These are phyloP conservation scores for Australoheros facetus DNA, from an alignment of 2,797 vertebrate species.

Conservation along the genomic window DNA sequence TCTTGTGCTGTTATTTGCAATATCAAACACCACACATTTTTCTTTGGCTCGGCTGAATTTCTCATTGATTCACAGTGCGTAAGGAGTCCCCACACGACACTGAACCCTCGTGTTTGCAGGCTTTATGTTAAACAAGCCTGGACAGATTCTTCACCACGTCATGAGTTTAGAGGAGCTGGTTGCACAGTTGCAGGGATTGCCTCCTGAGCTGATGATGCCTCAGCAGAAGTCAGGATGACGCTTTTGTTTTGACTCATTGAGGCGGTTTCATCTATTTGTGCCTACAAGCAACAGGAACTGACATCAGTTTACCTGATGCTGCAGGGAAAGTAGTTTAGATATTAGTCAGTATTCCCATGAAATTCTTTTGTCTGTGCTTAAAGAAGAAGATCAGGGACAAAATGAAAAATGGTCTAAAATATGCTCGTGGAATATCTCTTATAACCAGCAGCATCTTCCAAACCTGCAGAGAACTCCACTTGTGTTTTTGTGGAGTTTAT, in stretches of 20 bases:
- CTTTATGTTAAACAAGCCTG: slow-evolving; percentile 4
- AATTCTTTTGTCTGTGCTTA: neutral
- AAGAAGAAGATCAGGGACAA: neutral
- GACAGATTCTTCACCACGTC: neutral
- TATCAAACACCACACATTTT: too few relatives aligned
- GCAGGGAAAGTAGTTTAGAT: neutral
- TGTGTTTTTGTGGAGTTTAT: neutral
- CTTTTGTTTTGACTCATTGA: slow-evolving; percentile 31
- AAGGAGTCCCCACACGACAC: neutral
- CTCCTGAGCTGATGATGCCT: neutral
- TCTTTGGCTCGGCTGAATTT: neutral
- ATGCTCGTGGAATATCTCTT: neutral
- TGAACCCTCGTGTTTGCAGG: neutral
- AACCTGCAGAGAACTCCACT: too few relatives aligned
- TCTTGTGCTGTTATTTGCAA: too few relatives aligned
- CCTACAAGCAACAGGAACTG: slow-evolving; percentile 8
- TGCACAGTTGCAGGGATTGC: neutral
- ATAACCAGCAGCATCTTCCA: neutral
- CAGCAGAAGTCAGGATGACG: slow-evolving; percentile 10
- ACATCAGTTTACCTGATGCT: neutral
- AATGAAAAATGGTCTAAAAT: neutral
- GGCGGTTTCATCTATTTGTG: slow-evolving; percentile 18
- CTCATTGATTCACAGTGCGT: neutral
- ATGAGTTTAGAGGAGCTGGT: neutral
- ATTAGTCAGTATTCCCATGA: slow-evolving; percentile 2